Base-by-base conservation (phyloP, 2,888 invertebrate genomes). In the Gisinianus flammeolus region DNA sequence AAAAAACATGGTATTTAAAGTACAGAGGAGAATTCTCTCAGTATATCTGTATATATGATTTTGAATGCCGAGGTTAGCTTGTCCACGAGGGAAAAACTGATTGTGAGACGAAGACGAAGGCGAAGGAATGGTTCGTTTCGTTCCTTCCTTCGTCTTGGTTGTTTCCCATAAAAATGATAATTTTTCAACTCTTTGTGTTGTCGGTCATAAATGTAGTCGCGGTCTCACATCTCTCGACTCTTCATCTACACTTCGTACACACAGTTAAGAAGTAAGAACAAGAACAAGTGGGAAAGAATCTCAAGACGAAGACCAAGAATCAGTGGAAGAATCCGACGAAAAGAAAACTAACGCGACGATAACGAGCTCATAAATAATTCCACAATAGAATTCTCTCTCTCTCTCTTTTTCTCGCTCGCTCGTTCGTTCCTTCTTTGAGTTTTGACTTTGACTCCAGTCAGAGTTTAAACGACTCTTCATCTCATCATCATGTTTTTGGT, bases 301-400 rank as follows among this genome's bases (percentile, higher is more conserved):
- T 10, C 24, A 24, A 28, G 44, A 28, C 0, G 62, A 62, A 62
- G 33, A 4, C 2, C n/a, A 58, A 31, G 67, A 31, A 24, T 19
- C 1, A 58, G 62, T 28, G 5, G 28, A 26, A 62, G 67, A 35
- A 67, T 19, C 28, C 67, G 67, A 67, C 67, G 67, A 67, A 67
- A 67, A 67, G 58, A 58, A 72, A 72, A 72, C 72, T 58, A 58
- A 72, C 72, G 72, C 72, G 72, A 72, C 58, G 72, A 72, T 72
- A 72, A 72, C 72, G 72, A 72, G 72, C 72, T 72, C 72, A 72
- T 72, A 72, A 72, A 72, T 72, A 72, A 72, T 72, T 72, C 72
- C 58, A 72, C 72, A 72, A 62, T 72, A 72, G 72, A 72, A 72
- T 72, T 72, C 62, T n/a, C n/a, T n/a, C n/a, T n/a, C n/a, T n/a